Conservation (phyloP, 1,140 invertebrate genomes). For the Megalonaias nervosa region DNA sequence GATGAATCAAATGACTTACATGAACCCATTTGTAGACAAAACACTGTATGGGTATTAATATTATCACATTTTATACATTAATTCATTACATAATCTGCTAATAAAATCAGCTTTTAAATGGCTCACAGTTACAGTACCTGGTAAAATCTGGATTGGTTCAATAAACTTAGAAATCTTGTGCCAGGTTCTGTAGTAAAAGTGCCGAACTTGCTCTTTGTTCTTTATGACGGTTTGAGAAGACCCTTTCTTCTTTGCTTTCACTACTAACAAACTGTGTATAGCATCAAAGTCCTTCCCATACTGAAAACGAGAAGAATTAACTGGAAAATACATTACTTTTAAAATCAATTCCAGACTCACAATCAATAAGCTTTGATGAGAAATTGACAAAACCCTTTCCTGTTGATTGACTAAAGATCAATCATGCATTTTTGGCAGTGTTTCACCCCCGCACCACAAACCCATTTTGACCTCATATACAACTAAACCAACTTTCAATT, state of each 20-base stretch:
- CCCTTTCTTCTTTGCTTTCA: slow-evolving; percentile 81
- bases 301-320: slow-evolving; percentile 67
- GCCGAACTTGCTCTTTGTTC: slow-evolving; percentile 93
- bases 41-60: no score
- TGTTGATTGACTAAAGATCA: neutral
- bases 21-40: no score
- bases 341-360: no score
- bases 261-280: slow-evolving; percentile 87
- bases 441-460: neutral
- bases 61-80: no score
- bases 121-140: no score
- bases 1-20: no score
- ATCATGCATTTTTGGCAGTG: neutral
- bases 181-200: slow-evolving; percentile 96
- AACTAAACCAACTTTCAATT: no score
- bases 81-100: no score
- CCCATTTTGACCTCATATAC: neutral
- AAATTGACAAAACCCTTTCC: neutral
- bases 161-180: slow-evolving; percentile 94
- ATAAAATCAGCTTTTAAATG: no score
- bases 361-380: neutral
- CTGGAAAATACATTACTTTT: no score
- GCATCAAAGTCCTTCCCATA: slow-evolving; percentile 96
- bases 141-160: slow-evolving; percentile 76
- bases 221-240: slow-evolving; percentile 78